A percentile compares a stretch with the other conserved stretches of the same genome.
Conservation (phyloP, 1,140 invertebrate species). For the Alviniconcha marisindica region DNA sequence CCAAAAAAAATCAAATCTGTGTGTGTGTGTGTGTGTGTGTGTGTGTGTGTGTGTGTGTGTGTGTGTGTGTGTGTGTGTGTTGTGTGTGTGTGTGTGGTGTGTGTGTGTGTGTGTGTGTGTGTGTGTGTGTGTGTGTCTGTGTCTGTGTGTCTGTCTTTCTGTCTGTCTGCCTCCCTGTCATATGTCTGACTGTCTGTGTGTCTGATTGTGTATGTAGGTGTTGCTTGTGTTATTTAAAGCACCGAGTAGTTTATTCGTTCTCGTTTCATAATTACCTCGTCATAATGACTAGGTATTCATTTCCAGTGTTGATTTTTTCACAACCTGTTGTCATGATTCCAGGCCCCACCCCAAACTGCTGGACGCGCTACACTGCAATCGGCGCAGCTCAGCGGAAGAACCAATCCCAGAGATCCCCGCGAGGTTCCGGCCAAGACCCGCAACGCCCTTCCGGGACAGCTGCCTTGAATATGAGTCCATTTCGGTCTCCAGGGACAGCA, state of each 20-base stretch:
- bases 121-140: neutral
- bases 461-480: neutral
- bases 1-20: no score
- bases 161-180: neutral
- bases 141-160: no score
- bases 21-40: neutral
- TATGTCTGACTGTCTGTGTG: neutral
- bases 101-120: neutral
- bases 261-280: neutral
- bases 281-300: neutral
- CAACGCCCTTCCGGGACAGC: neutral
- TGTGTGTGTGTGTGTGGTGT: no score
- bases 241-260: no score
- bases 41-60: no score
- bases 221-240: no score
- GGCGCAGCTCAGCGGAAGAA: neutral
- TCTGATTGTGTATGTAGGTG: no score
- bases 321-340: neutral
- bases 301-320: no score
- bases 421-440: neutral
- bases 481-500: neutral
- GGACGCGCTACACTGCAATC: neutral
- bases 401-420: neutral
- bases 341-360: slow-evolving; percentile 2
- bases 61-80: neutral